phyloP scores from a whole-genome alignment of 2,888 invertebrate species.

The Thecocarcelia acutangulata region DNA sequence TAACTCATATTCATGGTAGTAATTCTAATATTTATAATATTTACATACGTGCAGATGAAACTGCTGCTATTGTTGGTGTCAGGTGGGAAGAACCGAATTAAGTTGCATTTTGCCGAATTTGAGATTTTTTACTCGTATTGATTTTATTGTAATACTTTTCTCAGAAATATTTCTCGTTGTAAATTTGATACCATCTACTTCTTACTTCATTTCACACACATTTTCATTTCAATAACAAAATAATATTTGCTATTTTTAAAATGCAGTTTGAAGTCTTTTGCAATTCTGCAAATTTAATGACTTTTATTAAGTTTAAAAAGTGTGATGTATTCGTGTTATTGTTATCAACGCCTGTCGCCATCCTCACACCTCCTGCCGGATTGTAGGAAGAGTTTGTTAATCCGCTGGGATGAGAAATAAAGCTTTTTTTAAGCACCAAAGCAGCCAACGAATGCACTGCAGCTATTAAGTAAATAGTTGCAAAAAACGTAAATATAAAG shows the following conservation, averaged over 20 bases:
- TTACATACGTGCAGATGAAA: too few species aligned
- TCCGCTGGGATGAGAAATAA: not conserved
- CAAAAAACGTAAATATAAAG: not conserved
- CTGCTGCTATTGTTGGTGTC: too few species aligned
- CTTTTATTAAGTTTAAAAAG: slow-evolving; percentile 8
- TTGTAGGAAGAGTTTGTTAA: slow-evolving; percentile 6
- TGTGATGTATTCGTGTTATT: slow-evolving; percentile 44
- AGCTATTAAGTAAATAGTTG: slow-evolving; percentile 6
- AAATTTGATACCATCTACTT: too few species aligned
- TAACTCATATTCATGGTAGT: too few species aligned
- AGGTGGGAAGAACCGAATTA: too few species aligned
- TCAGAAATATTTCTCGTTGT: too few species aligned
- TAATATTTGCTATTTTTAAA: slow-evolving; percentile 1
- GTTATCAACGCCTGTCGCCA: slow-evolving; percentile 65
- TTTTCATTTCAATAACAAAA: not conserved
- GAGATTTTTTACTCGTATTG: too few species aligned
- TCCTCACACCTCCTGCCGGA: slow-evolving; percentile 35
- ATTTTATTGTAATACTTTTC: too few species aligned
- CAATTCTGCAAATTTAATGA: slow-evolving; percentile 16
- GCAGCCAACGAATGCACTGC: not conserved
- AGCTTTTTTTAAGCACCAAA: not conserved
- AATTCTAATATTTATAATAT: too few species aligned
- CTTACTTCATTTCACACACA: not conserved
- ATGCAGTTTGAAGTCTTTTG: too few species aligned
- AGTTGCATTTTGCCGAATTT: too few species aligned